Conservation (phyloP, 2,113 vertebrate species). For the Tyrannus savana region DNA sequence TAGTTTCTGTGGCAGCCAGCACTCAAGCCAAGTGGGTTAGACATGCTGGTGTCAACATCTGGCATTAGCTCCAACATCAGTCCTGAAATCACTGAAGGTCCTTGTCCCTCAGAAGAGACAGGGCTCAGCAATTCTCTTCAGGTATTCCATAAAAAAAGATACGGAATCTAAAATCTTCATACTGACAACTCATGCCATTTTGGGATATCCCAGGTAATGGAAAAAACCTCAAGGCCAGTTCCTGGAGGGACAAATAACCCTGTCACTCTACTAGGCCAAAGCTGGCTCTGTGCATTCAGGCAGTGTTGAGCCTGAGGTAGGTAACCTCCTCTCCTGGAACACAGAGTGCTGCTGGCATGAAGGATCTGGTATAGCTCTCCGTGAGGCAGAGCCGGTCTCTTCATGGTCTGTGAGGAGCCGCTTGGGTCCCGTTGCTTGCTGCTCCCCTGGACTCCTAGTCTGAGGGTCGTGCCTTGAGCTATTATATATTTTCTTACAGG, state of each 20-base stretch:
- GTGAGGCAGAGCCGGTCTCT: background rate
- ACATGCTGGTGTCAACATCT: background rate
- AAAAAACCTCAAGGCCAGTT: background rate
- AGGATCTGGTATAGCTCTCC: background rate
- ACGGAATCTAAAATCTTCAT: background rate
- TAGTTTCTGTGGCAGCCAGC: background rate
- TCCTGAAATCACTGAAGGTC: background rate
- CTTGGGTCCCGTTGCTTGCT: background rate
- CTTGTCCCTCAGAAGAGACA: background rate
- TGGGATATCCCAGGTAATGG: background rate
- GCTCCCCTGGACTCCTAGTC: background rate
- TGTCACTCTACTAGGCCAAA: background rate
- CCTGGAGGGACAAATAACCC: background rate
- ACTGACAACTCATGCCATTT: background rate
- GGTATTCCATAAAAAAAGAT: background rate
- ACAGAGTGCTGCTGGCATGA: fast-evolving
- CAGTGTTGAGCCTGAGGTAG: background rate
- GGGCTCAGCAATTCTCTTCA: background rate
- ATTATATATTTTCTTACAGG: background rate
- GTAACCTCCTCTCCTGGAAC: background rate
- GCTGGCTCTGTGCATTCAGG: background rate
- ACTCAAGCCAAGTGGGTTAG: background rate
- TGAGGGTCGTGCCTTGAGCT: background rate
- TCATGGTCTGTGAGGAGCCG: background rate
- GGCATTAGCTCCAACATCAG: background rate